Conservation (phyloP, 2,113 vertebrate genomes). For the Mobula birostris region DNA sequence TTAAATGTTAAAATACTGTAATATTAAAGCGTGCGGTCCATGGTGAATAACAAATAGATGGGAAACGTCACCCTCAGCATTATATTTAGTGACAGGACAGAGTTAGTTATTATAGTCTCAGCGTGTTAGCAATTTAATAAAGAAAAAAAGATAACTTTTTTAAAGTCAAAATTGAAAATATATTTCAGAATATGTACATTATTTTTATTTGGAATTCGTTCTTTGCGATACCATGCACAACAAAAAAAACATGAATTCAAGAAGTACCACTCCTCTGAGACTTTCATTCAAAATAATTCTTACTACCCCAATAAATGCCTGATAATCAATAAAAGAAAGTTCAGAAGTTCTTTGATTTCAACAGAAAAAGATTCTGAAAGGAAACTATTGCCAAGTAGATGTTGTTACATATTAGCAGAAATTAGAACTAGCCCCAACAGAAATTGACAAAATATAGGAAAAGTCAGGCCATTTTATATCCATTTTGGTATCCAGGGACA, state of each 20-base stretch:
- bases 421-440: background rate
- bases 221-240: too few relatives aligned
- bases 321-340: background rate
- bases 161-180: background rate
- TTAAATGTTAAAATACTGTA: background rate
- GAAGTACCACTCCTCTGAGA: background rate
- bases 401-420: background rate
- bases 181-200: background rate
- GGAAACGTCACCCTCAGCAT: too few relatives aligned
- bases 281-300: background rate
- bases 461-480: background rate
- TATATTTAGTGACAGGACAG: too few relatives aligned
- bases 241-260: background rate
- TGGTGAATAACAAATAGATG: background rate
- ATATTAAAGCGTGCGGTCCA: background rate
- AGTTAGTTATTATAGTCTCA: background rate
- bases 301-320: background rate
- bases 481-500: background rate
- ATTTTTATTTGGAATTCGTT: too few relatives aligned
- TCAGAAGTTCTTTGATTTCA: background rate
- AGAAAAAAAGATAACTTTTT: background rate
- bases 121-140: background rate
- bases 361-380: background rate
- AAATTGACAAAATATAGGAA: background rate
- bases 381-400: background rate